Base-by-base conservation (phyloP, 2,888 invertebrate genomes). In the Troides oblongomaculatus region DNA sequence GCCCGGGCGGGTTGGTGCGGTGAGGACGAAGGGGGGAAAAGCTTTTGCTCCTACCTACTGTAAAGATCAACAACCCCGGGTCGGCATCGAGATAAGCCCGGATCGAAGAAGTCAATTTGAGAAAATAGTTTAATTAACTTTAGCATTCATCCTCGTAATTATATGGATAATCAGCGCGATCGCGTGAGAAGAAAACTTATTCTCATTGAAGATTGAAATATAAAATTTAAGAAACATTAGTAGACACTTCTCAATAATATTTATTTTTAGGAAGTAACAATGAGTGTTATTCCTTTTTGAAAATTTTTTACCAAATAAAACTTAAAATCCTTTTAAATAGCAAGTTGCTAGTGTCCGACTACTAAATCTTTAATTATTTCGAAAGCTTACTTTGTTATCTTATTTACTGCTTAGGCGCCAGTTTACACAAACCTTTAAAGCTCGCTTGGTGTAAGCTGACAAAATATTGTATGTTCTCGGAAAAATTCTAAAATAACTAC, bases 41-140 rank as follows among this genome's bases (percentile, higher is more conserved):
- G 57, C 60, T 69, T 71, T 68, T 74, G 64, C 74, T 74, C 79
- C 81, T 78, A 82, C 84, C 84, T 80, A 80, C 85, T 84, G 80
- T 79, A 76, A 83, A 84, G 90, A 89, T 85, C 90, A 89, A 89
- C 90, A 89, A 89, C 88, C 89, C 87, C 83, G 79, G 87, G 87
- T 85, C 79, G 83, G 84, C 87, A 84, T 88, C 84, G 86, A 87
- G 88, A 89, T 87, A 85, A 86, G 82, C 83, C 80, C 79, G 81
- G 80, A 81, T 84, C 79, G 76, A 72, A 75, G 77, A 78, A 77
- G 78, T 76, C 79, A 79, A 81, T 81, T 82, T 77, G 78, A 81
- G 70, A 68, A 79, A 82, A 81, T 76, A 80, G 80, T 83, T 84
- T 81, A 85, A 86, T 86, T 84, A 85, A 80, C 74, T 79, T 80